Conservation (phyloP, 2,113 vertebrate genomes). For the Potamarius usumacintae region DNA sequence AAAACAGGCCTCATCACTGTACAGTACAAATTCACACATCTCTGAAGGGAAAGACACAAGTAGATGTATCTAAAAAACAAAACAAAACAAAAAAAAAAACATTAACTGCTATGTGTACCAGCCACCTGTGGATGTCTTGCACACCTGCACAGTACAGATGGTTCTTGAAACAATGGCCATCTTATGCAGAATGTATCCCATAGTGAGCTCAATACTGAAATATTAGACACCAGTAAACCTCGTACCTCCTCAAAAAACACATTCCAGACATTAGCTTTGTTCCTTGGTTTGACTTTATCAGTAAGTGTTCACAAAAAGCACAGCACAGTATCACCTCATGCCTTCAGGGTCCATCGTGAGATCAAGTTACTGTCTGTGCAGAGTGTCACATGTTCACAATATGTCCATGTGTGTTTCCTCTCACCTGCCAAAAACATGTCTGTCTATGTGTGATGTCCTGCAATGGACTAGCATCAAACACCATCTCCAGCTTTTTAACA, state of each 20-base stretch:
- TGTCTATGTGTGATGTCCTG: not conserved
- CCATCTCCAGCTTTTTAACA: not conserved
- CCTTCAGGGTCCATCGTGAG: not conserved
- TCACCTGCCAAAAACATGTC: not conserved
- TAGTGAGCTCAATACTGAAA: constrained; percentile 55
- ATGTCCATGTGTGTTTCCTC: not conserved
- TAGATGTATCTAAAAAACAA: not conserved
- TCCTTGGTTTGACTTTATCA: constrained; percentile 17
- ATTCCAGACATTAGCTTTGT: constrained; percentile 65
- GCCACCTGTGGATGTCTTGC: constrained; percentile 54
- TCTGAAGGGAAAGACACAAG: not conserved
- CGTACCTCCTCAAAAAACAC: constrained; percentile 54
- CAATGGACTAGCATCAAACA: not conserved
- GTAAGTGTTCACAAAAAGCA: not conserved
- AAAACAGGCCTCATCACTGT: not conserved
- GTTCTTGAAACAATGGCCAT: constrained; percentile 60
- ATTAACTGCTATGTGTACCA: constrained; percentile 44
- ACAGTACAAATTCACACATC: not conserved
- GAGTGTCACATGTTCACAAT: not conserved
- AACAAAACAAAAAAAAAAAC: not conserved
- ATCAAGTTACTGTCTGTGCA: not conserved
- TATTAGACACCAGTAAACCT: constrained; percentile 37
- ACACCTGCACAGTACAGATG: constrained; percentile 35
- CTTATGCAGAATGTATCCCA: constrained; percentile 62
- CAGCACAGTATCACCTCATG: not conserved